A percentile compares a stretch with the other conserved stretches of the same genome.
phyloP scores from a whole-genome alignment of 2,888 invertebrate species.

The Habroteleia sp. region DNA sequence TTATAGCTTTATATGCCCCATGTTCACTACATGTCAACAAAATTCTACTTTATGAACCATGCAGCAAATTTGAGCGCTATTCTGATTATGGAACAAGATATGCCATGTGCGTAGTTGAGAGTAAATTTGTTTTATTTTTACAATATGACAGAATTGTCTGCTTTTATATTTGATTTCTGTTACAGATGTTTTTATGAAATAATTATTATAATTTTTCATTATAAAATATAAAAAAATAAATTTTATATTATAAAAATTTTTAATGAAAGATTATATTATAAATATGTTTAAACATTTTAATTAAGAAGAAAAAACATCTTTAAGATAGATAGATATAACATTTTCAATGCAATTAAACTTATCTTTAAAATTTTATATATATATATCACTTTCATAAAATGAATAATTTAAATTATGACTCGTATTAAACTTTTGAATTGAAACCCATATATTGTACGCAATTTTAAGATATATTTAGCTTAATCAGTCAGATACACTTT shows the following conservation, averaged over 20 bases:
- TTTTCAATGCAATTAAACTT: too few species aligned
- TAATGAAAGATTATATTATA: too few species aligned
- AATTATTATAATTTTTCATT: too few species aligned
- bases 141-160: neutral
- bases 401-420: too few species aligned
- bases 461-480: neutral
- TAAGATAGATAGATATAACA: too few species aligned
- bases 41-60: conserved; percentile 22
- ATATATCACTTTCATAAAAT: too few species aligned
- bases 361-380: too few species aligned
- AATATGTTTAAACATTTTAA: too few species aligned
- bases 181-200: neutral
- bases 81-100: conserved; percentile 59
- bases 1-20: conserved; percentile 44
- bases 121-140: neutral
- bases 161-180: neutral
- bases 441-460: neutral
- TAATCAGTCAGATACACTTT: conserved; percentile 1
- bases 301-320: too few species aligned
- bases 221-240: neutral
- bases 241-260: neutral
- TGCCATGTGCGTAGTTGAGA: conserved; percentile 33
- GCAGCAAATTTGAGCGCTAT: conserved; percentile 49
- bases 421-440: too few species aligned
- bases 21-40: conserved; percentile 32